Percentiles rank a stretch among this genome's conserved stretches.
Conservation (phyloP, 2,113 vertebrate genomes). For the Archilochus colubris region DNA sequence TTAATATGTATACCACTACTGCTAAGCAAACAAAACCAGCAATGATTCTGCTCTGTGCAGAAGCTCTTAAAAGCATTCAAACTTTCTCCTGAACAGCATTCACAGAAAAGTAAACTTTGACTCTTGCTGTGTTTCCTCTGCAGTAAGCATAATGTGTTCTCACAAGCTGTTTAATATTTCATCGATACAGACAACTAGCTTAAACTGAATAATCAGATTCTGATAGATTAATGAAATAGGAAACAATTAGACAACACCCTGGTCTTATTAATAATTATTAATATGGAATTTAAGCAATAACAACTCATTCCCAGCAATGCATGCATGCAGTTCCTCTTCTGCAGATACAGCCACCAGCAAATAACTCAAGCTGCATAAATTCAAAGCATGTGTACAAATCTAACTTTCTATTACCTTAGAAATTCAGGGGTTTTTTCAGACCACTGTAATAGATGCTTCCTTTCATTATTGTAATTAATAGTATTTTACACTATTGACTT, state of each 20-base stretch:
- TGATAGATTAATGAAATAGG: not conserved
- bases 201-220: not conserved
- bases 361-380: not conserved
- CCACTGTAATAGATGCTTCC: not conserved
- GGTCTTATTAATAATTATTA: not conserved
- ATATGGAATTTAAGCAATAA: not conserved
- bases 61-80: not conserved
- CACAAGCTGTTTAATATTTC: not conserved
- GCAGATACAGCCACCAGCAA: not conserved
- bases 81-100: not conserved
- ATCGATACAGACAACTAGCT: not conserved
- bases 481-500: not conserved
- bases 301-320: accelerated
- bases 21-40: not conserved
- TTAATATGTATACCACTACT: not conserved
- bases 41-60: not conserved
- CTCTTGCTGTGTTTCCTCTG: not conserved
- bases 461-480: not conserved
- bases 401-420: not conserved
- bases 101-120: not conserved
- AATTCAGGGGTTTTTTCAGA: not conserved
- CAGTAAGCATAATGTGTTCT: not conserved
- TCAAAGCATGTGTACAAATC: not conserved
- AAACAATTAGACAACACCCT: not conserved
- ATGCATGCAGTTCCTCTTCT: not conserved